These are phyloP conservation scores for Strigops habroptila DNA, from an alignment of 2,113 vertebrate genomes.

Conservation along the genomic window DNA sequence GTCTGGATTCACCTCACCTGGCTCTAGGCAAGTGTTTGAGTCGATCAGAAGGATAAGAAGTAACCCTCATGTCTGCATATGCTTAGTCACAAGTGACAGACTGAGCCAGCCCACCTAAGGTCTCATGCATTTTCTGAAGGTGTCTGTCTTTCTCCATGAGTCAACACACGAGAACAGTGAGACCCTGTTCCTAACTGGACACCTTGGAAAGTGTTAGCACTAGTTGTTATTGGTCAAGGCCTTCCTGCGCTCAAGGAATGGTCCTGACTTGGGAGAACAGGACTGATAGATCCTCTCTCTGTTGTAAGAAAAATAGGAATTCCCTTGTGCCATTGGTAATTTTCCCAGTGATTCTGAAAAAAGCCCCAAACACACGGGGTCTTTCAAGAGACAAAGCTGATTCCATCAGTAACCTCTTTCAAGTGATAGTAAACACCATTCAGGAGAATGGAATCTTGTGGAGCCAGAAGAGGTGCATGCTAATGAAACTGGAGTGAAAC, in stretches of 20 bases:
- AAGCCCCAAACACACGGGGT: background rate
- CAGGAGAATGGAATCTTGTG: background rate
- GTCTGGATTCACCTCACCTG: background rate
- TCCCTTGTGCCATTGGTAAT: background rate
- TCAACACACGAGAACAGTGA: background rate
- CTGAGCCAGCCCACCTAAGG: background rate
- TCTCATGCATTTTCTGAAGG: background rate
- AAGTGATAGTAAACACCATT: background rate
- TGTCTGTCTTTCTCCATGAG: background rate
- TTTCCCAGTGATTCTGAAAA: background rate
- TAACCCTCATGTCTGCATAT: background rate
- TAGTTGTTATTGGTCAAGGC: background rate
- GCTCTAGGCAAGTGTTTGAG: background rate
- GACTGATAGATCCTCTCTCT: background rate
- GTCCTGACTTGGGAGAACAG: background rate
- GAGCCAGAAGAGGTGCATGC: background rate
- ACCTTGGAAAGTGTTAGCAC: accelerated
- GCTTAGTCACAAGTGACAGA: background rate
- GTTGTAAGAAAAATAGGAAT: background rate
- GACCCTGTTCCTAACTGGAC: background rate
- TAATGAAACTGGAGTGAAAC: background rate
- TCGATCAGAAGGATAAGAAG: background rate
- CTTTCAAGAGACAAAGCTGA: background rate
- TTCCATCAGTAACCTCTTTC: background rate
- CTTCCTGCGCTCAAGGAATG: background rate